Conservation (phyloP, 2,113 vertebrate species). For the Cyprinus carpio region DNA sequence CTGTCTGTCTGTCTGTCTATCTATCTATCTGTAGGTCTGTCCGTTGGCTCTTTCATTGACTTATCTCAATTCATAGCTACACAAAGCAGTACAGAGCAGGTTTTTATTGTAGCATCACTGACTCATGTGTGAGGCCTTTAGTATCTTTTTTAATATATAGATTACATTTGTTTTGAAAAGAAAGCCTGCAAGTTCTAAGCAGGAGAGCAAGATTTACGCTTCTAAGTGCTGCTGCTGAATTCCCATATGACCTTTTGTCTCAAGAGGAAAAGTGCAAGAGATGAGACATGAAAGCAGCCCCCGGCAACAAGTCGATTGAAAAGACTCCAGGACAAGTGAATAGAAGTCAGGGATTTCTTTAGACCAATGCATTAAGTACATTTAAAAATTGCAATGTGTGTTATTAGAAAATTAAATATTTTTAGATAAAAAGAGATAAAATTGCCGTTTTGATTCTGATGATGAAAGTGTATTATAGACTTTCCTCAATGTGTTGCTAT, state of each 20-base stretch:
- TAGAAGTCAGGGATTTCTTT: background rate
- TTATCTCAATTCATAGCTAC: background rate
- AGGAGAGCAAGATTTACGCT: background rate
- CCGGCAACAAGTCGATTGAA: conserved; percentile 22
- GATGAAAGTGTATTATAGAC: conserved; percentile 44
- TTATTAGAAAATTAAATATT: background rate
- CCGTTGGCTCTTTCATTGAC: background rate
- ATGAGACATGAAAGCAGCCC: conserved; percentile 17
- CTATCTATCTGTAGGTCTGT: no score
- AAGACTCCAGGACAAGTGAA: background rate
- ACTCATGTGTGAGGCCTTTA: background rate
- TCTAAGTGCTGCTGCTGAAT: background rate
- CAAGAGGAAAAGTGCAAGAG: conserved; percentile 4
- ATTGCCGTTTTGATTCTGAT: background rate
- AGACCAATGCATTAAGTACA: background rate
- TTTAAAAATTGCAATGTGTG: background rate
- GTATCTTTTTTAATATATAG: background rate
- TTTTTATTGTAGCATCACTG: background rate
- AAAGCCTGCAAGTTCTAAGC: background rate
- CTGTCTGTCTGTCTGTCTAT: no score
- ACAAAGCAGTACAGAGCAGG: background rate
- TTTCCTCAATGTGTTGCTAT: conserved; percentile 47
- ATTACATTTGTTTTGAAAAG: conserved; percentile 17
- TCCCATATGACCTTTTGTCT: conserved; percentile 16
- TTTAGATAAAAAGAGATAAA: background rate